These are phyloP conservation scores for Thysanoteuthis rhombus DNA, from an alignment of 2,888 invertebrate genomes.

Conservation along the genomic window DNA sequence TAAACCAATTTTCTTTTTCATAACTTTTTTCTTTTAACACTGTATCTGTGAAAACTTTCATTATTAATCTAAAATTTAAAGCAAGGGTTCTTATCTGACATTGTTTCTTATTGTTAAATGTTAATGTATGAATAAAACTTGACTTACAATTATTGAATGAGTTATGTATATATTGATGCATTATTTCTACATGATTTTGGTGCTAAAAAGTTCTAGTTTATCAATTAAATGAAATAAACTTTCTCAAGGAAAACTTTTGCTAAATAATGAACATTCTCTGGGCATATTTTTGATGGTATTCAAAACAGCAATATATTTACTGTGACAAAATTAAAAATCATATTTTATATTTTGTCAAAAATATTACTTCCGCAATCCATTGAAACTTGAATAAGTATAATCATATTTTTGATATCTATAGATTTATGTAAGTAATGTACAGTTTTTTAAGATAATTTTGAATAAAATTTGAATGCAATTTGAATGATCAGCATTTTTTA, in stretches of 20 bases:
- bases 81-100: not conserved
- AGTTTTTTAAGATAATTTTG: not conserved
- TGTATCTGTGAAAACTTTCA: too few relatives aligned
- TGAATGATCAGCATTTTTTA: not conserved
- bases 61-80: not conserved
- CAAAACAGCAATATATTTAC: not conserved
- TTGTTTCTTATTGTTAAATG: not conserved
- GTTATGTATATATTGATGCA: not conserved
- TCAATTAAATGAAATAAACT: not conserved
- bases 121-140: not conserved
- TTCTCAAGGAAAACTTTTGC: not conserved
- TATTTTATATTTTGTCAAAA: not conserved
- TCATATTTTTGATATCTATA: not conserved
- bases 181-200: too few relatives aligned
- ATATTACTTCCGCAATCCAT: not conserved
- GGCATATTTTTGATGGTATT: too few relatives aligned
- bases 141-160: not conserved
- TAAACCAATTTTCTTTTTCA: not conserved
- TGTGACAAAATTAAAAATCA: not conserved
- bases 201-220: not conserved
- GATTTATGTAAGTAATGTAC: not conserved
- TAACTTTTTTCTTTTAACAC: not conserved
- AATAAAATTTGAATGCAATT: not conserved
- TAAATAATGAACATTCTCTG: not conserved
- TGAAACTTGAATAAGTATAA: not conserved